Conservation (phyloP, 2,888 invertebrate species). For the Automeris io region DNA sequence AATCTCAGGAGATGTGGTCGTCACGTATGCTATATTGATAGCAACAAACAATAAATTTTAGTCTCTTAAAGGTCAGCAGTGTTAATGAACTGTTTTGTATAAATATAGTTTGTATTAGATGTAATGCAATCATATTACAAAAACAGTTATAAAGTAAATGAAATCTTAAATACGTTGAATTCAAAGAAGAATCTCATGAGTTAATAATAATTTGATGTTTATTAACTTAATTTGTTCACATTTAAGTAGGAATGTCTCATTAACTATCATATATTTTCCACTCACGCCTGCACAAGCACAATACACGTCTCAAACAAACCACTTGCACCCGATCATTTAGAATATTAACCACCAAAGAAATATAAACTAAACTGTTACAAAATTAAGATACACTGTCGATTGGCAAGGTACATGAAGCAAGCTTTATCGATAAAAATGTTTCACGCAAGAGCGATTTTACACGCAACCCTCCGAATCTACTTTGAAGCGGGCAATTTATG, state of each 20-base stretch:
- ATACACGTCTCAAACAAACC: conserved; percentile 31
- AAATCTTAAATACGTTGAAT: too few relatives aligned
- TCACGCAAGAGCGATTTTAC: conserved; percentile 35
- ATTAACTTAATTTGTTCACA: background rate
- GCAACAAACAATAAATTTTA: too few relatives aligned
- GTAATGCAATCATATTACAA: too few relatives aligned
- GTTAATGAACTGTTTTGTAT: too few relatives aligned
- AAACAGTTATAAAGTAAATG: too few relatives aligned
- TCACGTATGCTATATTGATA: too few relatives aligned
- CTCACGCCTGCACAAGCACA: conserved; percentile 25
- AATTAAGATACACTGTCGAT: conserved; percentile 12
- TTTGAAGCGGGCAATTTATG: conserved; percentile 26
- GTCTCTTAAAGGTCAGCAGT: too few relatives aligned
- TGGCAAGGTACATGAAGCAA: conserved; percentile 10
- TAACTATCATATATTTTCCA: conserved; percentile 8
- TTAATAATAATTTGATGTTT: too few relatives aligned
- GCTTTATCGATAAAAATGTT: conserved; percentile 41
- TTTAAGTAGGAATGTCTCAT: background rate
- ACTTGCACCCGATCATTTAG: conserved; percentile 33
- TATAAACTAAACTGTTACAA: conserved; percentile 14
- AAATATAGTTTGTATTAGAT: too few relatives aligned
- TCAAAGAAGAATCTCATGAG: too few relatives aligned
- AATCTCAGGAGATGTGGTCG: too few relatives aligned
- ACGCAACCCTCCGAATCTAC: conserved; percentile 31
- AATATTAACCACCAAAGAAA: conserved; percentile 16